These are phyloP conservation scores for Diploscapter pachys DNA, from an alignment of 1,140 invertebrate species.

Conservation along the genomic window DNA sequence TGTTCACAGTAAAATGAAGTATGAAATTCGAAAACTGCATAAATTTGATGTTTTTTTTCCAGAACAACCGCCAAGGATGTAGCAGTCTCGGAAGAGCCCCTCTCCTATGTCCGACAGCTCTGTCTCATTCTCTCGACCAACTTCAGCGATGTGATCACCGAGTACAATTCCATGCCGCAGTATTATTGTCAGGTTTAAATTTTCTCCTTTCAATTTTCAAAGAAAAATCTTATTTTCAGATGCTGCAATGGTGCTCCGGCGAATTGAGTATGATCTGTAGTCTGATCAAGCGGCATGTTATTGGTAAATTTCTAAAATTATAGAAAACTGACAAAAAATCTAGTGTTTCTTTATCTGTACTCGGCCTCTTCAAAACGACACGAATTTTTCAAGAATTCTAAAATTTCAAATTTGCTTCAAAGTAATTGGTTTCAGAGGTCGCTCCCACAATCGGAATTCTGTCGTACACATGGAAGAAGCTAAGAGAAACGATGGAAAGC, in stretches of 20 bases:
- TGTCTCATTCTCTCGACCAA: constrained; percentile 82
- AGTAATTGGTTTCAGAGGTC: constrained; percentile 60
- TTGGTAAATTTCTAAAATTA: constrained; percentile 81
- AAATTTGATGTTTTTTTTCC: constrained; percentile 13
- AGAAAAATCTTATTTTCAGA: constrained; percentile 26
- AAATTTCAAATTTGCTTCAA: not conserved
- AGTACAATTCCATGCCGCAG: constrained; percentile 72
- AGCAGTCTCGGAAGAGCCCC: constrained; percentile 80
- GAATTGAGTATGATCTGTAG: constrained; percentile 78
- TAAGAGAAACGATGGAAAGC: constrained; percentile 60
- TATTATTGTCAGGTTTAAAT: constrained; percentile 25
- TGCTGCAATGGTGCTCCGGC: constrained; percentile 51
- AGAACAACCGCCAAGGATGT: constrained; percentile 69
- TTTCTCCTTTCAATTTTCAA: not conserved
- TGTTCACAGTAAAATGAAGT: constrained; percentile 65
- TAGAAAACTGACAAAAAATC: constrained; percentile 70
- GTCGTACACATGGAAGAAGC: constrained; percentile 41
- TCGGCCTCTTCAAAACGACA: constrained; percentile 75
- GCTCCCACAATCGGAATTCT: constrained; percentile 60
- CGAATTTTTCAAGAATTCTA: constrained; percentile 69
- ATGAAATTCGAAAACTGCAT: not conserved
- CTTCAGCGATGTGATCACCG: constrained; percentile 78
- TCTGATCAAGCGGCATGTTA: constrained; percentile 82
- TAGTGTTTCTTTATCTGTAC: constrained; percentile 67
- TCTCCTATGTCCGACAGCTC: constrained; percentile 78